phyloP scores from a whole-genome alignment of 2,113 vertebrate genomes.

The Vombatus ursinus region DNA sequence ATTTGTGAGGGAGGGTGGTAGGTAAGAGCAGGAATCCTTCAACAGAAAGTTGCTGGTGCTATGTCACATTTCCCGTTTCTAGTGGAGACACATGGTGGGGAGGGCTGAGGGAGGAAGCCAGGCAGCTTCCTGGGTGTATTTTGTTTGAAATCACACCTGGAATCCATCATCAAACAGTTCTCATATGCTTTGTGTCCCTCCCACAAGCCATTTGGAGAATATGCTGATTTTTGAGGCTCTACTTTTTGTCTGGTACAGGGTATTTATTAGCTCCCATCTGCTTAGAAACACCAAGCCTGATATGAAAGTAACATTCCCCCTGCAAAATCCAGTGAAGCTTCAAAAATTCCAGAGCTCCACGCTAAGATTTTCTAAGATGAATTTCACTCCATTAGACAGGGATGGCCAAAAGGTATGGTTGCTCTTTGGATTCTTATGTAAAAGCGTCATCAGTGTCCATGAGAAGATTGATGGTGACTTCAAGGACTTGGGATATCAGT shows the following conservation, averaged over 20 bases:
- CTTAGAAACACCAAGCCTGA: not conserved
- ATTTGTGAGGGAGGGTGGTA: not conserved
- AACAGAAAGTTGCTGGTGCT: not conserved
- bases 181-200: not conserved
- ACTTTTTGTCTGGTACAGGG: not conserved
- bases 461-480: not conserved
- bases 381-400: not conserved
- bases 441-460: too few species aligned
- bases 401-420: too few species aligned
- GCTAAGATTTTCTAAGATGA: not conserved
- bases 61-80: not conserved
- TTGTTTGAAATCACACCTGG: not conserved
- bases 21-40: not conserved
- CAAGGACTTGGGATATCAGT: not conserved
- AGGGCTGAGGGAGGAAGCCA: not conserved
- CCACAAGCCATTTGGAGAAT: not conserved
- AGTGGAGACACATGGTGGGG: not conserved
- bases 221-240: not conserved
- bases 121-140: not conserved
- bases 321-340: not conserved
- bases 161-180: not conserved
- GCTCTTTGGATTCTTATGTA: accelerated
- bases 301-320: not conserved
- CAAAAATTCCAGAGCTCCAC: accelerated
- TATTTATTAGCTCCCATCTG: not conserved